phyloP scores from a whole-genome alignment of 2,888 invertebrate species.

The Chelonus formosanus region DNA sequence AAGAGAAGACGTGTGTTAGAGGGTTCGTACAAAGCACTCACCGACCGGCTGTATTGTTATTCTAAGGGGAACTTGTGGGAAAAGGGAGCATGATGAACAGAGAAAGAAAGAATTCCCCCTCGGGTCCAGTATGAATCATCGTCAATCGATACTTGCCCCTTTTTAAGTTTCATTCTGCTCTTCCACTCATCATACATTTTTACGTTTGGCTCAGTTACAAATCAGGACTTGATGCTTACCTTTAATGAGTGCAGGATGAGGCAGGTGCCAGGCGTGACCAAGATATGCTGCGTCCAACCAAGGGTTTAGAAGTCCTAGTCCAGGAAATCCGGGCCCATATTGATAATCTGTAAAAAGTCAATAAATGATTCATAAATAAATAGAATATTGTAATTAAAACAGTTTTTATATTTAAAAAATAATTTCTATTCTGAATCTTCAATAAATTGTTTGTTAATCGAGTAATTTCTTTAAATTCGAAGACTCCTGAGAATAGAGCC shows the following conservation, averaged over 20 bases:
- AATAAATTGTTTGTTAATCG: conserved; percentile 19
- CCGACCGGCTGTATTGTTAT: conserved; percentile 51
- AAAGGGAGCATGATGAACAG: conserved; percentile 48
- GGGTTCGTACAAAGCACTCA: neutral
- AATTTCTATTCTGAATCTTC: neutral
- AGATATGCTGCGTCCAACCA: conserved; percentile 88
- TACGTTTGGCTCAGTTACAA: neutral
- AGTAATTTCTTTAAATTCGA: neutral
- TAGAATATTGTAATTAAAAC: neutral
- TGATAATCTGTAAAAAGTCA: conserved; percentile 74
- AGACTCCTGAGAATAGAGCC: neutral
- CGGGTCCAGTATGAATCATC: conserved; percentile 62
- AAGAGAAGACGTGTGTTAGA: conserved; percentile 16
- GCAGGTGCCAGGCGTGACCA: conserved; percentile 73
- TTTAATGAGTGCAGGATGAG: conserved; percentile 72
- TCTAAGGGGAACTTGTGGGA: conserved; percentile 48
- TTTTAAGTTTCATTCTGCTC: conserved; percentile 32
- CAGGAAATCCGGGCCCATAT: conserved; percentile 74
- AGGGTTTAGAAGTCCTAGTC: conserved; percentile 75
- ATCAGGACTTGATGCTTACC: conserved; percentile 63
- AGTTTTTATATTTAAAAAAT: too few species aligned
- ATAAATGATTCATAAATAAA: neutral
- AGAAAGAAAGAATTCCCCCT: conserved; percentile 48
- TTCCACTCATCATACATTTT: neutral
- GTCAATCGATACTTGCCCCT: conserved; percentile 34